Conservation (phyloP, 2,888 invertebrate species). For the Erynnis tages region DNA sequence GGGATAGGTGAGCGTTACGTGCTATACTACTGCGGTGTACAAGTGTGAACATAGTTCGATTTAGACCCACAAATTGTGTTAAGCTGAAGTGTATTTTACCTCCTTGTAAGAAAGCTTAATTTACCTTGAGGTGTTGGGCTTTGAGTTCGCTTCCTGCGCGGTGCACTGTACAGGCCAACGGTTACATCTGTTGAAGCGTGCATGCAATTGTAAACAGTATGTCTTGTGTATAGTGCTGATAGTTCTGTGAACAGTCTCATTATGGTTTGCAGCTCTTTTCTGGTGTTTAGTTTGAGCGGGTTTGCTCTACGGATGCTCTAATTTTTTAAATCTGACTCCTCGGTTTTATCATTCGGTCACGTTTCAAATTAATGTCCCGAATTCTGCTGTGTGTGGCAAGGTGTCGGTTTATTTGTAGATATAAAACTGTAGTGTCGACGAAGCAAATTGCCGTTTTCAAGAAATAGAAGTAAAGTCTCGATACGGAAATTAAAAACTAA, state of each 20-base stretch:
- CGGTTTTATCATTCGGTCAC: slow-evolving; percentile 20
- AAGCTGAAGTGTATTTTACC: neutral
- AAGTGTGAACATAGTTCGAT: neutral
- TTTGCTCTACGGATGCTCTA: slow-evolving; percentile 18
- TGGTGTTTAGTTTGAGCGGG: slow-evolving; percentile 25
- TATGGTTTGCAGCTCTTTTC: slow-evolving; percentile 25
- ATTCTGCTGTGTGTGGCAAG: neutral
- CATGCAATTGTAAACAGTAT: slow-evolving; percentile 32
- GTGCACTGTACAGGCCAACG: slow-evolving; percentile 17
- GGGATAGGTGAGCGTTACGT: slow-evolving; percentile 35
- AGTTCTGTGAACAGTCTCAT: slow-evolving; percentile 25
- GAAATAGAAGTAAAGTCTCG: neutral
- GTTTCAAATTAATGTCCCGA: slow-evolving; percentile 21
- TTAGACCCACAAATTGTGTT: neutral
- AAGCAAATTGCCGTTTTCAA: neutral
- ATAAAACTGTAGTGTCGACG: neutral
- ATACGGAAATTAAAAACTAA: too few relatives aligned
- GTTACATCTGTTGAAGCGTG: slow-evolving; percentile 30
- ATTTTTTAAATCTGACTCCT: slow-evolving; percentile 27
- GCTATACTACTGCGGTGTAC: slow-evolving; percentile 36
- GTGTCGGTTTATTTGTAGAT: neutral
- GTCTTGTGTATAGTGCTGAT: slow-evolving; percentile 26
- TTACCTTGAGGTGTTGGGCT: neutral
- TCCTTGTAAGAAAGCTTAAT: neutral
- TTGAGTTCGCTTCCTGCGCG: neutral